Conservation (phyloP, 2,797 vertebrate genomes). For the Kryptolebias ocellatus region DNA sequence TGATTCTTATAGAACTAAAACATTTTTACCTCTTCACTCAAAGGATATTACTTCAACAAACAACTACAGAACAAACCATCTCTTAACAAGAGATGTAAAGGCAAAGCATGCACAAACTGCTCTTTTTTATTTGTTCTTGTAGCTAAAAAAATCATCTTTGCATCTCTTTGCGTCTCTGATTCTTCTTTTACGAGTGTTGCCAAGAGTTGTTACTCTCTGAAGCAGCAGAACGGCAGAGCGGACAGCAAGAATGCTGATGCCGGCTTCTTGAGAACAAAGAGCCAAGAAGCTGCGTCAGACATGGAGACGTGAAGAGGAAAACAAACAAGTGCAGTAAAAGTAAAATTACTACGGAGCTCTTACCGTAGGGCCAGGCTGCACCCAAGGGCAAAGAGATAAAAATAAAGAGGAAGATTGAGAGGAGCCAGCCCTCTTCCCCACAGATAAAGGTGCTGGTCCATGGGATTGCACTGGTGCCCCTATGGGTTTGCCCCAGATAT, state of each 20-base stretch:
- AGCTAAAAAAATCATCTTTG: constrained; percentile 20
- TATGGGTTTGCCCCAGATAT: constrained; percentile 68
- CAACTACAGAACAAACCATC: constrained; percentile 1
- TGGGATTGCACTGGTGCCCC: constrained; percentile 50
- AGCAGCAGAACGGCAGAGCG: constrained; percentile 24
- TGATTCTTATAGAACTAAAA: constrained; percentile 25
- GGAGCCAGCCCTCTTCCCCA: constrained; percentile 61
- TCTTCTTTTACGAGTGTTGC: constrained; percentile 41
- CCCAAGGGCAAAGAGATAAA: constrained; percentile 67
- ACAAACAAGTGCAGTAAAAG: constrained; percentile 28
- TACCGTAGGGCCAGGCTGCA: constrained; percentile 81
- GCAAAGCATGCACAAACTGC: constrained; percentile 29
- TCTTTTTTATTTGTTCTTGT: constrained; percentile 28
- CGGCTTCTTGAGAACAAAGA: constrained; percentile 75
- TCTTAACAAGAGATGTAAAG: constrained; percentile 26
- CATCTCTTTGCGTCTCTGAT: constrained; percentile 29
- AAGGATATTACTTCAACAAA: constrained; percentile 11
- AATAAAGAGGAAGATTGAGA: constrained; percentile 73
- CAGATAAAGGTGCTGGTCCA: constrained; percentile 44
- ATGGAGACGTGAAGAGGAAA: constrained; percentile 16
- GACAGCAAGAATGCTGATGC: constrained; percentile 71
- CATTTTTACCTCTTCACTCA: neutral
- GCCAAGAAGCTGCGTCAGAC: constrained; percentile 39
- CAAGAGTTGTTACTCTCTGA: constrained; percentile 24
- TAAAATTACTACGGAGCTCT: constrained; percentile 55